Percentiles rank a stretch among this genome's conserved stretches.
Evolutionary conservation across 2,113 vertebrate species (phyloP).

Genomic region (Toxotes chatareus): DNA sequence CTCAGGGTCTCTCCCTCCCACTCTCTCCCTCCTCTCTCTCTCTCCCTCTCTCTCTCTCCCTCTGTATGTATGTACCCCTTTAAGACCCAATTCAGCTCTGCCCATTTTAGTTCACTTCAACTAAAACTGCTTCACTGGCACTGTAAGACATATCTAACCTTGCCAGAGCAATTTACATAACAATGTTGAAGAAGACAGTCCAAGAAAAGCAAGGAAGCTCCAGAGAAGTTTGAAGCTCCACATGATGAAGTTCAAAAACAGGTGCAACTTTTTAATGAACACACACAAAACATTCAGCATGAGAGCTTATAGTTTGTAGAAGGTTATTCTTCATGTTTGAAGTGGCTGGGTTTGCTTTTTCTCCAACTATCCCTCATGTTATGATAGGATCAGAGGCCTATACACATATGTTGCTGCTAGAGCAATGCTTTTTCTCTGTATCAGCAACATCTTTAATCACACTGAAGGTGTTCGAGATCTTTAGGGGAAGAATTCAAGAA

Average conservation of each 20-base stretch:
- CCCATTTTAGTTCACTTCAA: conserved; percentile 1
- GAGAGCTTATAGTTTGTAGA: background rate
- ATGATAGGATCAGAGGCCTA: background rate
- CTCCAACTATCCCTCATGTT: background rate
- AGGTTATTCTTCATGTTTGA: background rate
- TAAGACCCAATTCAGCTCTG: background rate
- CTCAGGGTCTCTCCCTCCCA: conserved; percentile 20
- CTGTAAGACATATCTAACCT: background rate
- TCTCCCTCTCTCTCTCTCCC: background rate
- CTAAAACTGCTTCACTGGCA: conserved; percentile 13
- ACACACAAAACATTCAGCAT: background rate
- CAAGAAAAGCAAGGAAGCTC: background rate
- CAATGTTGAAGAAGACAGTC: background rate
- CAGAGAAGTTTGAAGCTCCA: background rate
- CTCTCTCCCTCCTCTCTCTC: background rate
- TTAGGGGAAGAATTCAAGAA: background rate
- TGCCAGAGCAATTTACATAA: background rate
- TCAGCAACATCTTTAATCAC: no score
- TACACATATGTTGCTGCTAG: background rate
- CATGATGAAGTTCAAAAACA: background rate
- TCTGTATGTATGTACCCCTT: background rate
- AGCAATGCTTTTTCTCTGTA: background rate
- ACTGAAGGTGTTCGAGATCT: background rate
- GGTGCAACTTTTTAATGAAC: background rate
- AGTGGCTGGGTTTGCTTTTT: background rate